Base-by-base conservation (phyloP, 2,113 vertebrate species). In the Toxostoma redivivum region DNA sequence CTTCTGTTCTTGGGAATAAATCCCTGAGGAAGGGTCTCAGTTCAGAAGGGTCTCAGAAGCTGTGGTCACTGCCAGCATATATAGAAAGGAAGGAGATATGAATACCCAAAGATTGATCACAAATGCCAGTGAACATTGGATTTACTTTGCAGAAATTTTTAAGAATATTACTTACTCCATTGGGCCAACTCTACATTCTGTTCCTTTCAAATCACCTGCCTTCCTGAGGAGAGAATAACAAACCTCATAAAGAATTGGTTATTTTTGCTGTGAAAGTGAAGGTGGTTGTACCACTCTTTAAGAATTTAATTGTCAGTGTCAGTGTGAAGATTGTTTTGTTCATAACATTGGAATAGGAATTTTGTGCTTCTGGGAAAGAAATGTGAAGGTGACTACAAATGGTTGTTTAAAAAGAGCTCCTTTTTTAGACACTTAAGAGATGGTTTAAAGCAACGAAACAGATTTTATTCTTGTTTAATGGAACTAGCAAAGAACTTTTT, bases 391-490 rank as follows among this genome's bases (percentile, higher is more conserved):
- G 89, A 89, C 90, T 84, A 31, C 47, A 95, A 92, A 88, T 60
- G 48, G 35, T 58, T 96, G 82, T 80, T 94, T 69, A 71, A 95
- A 96, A 97, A 85, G 85, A 69, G 77, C 47, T 97, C 94, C 95
- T 87, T 95, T 96, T 91, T 87, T 92, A 93, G 77, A 92, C 77
- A 65, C 67, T 92, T 50, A 62, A 71, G 91, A 86, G 57, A 69
- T 57, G 50, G 69, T 76, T 95, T 95, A 81, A 95, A 96, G 90
- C 61, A 93, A 80, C 81, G 67, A 95, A 93, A 28, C 4, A 42
- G 64, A 94, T 97, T 38, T 94, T 70, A 91, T 80, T 78, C 31
- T 83, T 61, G 18, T 94, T 96, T 96, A 76, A 88, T 86, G 78
- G 93, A 88, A 86, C 37, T 73, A 90, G 78, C 31, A 35, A 93